Percentiles rank a stretch among this genome's conserved stretches.
Evolutionary conservation across 30 jellyfish, hydroid and myxozoan genomes (phyloP).

Genomic region (Catostylus mosaicus): DNA sequence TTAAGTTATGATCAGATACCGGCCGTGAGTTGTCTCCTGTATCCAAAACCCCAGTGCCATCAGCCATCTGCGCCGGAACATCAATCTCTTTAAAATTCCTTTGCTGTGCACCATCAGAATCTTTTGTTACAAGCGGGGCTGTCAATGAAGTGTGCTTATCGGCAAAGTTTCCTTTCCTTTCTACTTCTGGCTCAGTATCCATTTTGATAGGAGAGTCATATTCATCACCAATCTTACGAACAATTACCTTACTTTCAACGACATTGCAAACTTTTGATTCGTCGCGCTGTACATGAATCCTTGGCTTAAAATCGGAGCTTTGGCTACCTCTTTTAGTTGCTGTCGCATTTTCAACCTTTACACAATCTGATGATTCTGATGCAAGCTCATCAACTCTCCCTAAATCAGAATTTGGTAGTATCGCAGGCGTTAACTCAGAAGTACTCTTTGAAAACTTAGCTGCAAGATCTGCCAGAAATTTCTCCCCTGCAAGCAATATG

Average conservation of each 20-base stretch:
- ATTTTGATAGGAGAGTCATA: conserved; percentile 20
- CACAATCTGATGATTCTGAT: not conserved
- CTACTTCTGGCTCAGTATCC: not conserved
- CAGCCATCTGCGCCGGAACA: not conserved
- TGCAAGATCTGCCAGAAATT: conserved; percentile 88
- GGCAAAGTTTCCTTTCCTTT: not conserved
- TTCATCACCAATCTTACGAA: conserved; percentile 64
- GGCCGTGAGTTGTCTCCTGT: not conserved
- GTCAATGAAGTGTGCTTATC: not conserved
- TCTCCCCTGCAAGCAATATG: conserved; percentile 93
- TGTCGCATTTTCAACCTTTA: not conserved
- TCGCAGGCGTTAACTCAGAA: conserved; percentile 6
- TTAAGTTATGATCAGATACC: not conserved
- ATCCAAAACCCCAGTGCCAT: not conserved
- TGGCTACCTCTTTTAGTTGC: not conserved
- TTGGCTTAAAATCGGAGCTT: conserved; percentile 5
- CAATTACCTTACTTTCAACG: conserved; percentile 49
- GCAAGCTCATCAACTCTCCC: not conserved
- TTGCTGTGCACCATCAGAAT: not conserved
- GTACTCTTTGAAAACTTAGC: conserved; percentile 73
- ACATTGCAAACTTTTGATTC: not conserved
- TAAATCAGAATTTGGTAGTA: not conserved
- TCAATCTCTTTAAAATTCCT: not conserved
- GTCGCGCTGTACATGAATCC: conserved; percentile 24
- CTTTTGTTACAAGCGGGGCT: not conserved